Base-by-base conservation (phyloP, 92 coral and sea anemone species). In the Epizoanthus stellaris region DNA sequence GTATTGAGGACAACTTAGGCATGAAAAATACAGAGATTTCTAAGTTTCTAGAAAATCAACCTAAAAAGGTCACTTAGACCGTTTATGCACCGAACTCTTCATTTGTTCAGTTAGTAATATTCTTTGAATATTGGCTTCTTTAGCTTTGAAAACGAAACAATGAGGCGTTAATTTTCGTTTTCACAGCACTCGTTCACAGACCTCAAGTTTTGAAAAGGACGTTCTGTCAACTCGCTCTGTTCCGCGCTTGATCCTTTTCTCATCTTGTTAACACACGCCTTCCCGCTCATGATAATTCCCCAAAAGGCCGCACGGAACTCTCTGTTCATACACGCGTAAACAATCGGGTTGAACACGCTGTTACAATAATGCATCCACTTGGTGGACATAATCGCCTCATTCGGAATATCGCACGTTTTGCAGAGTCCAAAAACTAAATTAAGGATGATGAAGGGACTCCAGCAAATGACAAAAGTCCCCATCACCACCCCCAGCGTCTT, bases 321-420 rank as follows among this genome's bases (percentile, higher is more conserved):
- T 82, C 89, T 92, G 87, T 96, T 94, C 93, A 94, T 94, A 81
- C 96, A 96, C 4, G 98, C 93, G 80, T 96, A 94, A 9, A 96
- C 95, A 40, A 96, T 83, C 13, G 98, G 98, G 70, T 96, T 94
- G 42, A 87, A 88, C 9, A 96, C 91, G 30, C 98, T 94, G 84
- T 95, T 94, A 34, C 91, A 77, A 85, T 94, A 96, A 62, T 96
- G 98, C 92, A 96, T 91, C 98, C 98, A 94, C 75, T 96, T 96
- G n/a, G 95, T 92, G 2, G 92, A 95, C 86, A 92, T 87, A 17
- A 96, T 86, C 3, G 95, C 85, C 23, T 95, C 92, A 1, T 10
- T 11, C n/a, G 92, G 84, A 5, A 93, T 71, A 12, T 23, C 2
- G 47, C 98, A 95, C 6, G 74, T 8, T 13, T 0, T 21, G 49